Evolutionary conservation across 1,140 invertebrate species (phyloP), one percentile per base, ranked within the genome.

Genomic region (Rhopalosiphum padi): DNA sequence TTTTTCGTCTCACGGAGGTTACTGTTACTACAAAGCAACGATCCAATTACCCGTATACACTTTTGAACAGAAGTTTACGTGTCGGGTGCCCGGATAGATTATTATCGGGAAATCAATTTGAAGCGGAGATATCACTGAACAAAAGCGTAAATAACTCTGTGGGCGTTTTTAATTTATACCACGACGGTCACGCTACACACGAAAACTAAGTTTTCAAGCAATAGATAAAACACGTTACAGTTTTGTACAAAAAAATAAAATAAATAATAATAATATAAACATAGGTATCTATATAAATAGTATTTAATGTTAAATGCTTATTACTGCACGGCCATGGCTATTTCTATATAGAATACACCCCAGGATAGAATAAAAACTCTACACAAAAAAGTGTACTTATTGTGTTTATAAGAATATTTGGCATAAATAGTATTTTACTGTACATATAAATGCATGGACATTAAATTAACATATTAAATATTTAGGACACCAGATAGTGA

Each of bases 121-220:
- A 53, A 53, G 35, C 87, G 48, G 87, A 88, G 87, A 88, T 48
- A 48, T 88, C 87, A 60, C 88, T 60, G 37, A 90, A 90, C 23
- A 55, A 55, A 53, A 90, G 35, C 53, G 53, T 90, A 90, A 90
- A 90, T 41, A 90, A 60, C 88, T 90, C 37, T 3, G 48, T 41
- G 51, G 88, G 88, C 51, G 88, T 90, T 90, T 60, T 90, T 90
- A 90, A 60, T 90, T 90, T 90, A 90, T 55, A 60, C 51, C 30
- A 18, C 11, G 1, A 15, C 6, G 37, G 88, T 88, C 88, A 90
- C 37, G 53, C 88, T 90, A 60, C 37, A 60, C 88, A 8, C 35
- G 37, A 25, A 41, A 90, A 53, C 88, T 18, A 41, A 90, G 88
- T 90, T 90, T 90, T 30, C 23, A 21, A 60, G 88, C 88, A 8